Evolutionary conservation across 2,113 vertebrate species (phyloP).

Genomic region (Pygathrix nemaeus): DNA sequence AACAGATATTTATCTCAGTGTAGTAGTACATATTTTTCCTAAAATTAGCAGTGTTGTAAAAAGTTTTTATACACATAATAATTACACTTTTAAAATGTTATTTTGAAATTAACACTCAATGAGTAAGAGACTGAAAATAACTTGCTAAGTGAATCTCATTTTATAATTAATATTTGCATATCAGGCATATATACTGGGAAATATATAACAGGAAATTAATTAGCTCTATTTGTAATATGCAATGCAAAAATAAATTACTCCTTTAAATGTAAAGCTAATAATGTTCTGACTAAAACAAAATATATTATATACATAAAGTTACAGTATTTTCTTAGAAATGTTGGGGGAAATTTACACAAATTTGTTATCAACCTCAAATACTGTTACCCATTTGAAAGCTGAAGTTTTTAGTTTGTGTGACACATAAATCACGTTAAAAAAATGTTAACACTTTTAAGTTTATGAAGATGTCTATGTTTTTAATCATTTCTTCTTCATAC

Average conservation of each 20-base stretch:
- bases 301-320: neutral
- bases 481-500: neutral
- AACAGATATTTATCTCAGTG: slow-evolving; percentile 40
- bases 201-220: neutral
- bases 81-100: neutral
- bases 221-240: neutral
- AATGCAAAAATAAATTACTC: neutral
- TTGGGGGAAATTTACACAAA: neutral
- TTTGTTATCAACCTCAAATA: neutral
- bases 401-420: neutral
- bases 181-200: neutral
- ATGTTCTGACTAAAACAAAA: neutral
- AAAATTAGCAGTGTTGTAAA: neutral
- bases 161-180: neutral
- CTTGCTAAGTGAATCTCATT: neutral
- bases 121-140: neutral
- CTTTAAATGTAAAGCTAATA: neutral
- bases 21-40: neutral
- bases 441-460: neutral
- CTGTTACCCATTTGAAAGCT: neutral
- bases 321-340: neutral
- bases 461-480: neutral
- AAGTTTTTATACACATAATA: neutral
- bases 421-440: neutral
- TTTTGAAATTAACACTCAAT: neutral